Base-by-base conservation (phyloP, 1,140 invertebrate genomes). In the Tetragnatha versicolor region DNA sequence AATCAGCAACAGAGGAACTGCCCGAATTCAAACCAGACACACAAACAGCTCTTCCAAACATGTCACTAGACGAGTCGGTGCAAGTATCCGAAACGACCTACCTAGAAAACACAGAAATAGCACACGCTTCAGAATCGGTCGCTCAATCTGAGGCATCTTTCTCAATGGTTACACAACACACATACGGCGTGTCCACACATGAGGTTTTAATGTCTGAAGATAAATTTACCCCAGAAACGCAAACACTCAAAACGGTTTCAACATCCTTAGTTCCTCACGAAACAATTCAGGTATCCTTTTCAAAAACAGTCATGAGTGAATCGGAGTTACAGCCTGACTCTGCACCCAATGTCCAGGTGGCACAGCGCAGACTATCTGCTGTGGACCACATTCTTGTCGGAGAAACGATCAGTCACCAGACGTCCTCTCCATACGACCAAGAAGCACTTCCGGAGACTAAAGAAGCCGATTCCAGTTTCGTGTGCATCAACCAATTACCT, bases 391-490 rank as follows among this genome's bases (percentile, higher is more conserved):
- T 82, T 9, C 29, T 29, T 27, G 35, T 82, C 25, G 39, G 61
- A 29, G 75, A 81, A 66, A 63, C 70, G 0, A 17, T 70, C 22
- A 37, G 51, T 1, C 76, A 51, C 17, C 39, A 58, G 17, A 70
- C 27, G 6, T 45, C 55, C 45, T 53, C 17, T 22, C 17, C n/a
- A 4, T 77, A 81, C 25, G 47, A 39, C 49, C 29, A 72, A 49
- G 35, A 42, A 6, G 22, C 61, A 35, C 81, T 83, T 82, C 86
- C 87, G 2, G 85, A 87, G 37, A 80, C 10, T 88, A 87, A 82
- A 82, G 72, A 65, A 20, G 90, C 89, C 10, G 83, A 86, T 61
- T 49, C 37, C 3, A 79, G 63, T 35, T 45, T 79, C 10, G 65
- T 69, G 0, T 69, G 49, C 6, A 1, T 51, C 14, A 60, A 51